Base-by-base conservation (phyloP, 2,113 vertebrate genomes). In the Eublepharis macularius region DNA sequence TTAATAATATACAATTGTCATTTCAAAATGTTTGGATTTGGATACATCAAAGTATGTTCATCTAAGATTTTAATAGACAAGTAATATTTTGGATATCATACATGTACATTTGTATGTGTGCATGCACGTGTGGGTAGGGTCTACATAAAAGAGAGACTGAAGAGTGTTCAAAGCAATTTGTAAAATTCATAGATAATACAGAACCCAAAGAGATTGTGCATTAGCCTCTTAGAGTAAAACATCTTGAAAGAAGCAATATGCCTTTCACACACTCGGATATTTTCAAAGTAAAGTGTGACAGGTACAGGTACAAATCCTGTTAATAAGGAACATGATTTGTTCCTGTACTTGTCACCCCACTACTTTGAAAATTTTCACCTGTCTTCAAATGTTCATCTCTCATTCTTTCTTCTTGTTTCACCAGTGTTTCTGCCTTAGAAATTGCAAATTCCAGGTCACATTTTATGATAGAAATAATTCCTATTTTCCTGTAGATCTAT, bases 321-420 rank as follows among this genome's bases (percentile, higher is more conserved):
- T 94, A 95, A 94, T 91, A 94, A 94, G 89, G 92, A 92, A 90
- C 24, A 87, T 92, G 90, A 94, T 93, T 95, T 96, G 70, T 94
- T 88, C 79, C 91, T 92, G 36, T 47, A 85, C 19, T 72, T 94
- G 86, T 92, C 89, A 95, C 74, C 88, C 88, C 8, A 85, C 74
- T 81, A 92, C 69, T 94, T 95, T 94, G 85, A 94, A 95, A 93
- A 43, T 90, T 60, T 90, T 93, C 90, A 91, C 81, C 43, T 36
- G 43, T 90, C 81, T 91, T 87, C 83, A 94, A 57, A 92, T 90
- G 84, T 90, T 90, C 69, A 86, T 85, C 79, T 86, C 66, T 90
- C 91, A 63, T 63, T 90, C 83, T 17, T 77, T 70, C 34, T 87
- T 90, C 86, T 39, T 90, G 45, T 81, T 87, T 89, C 83, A 86